Percentiles rank a stretch among this genome's conserved stretches.
These are phyloP conservation scores for Morpho deidamia DNA, from an alignment of 2,888 invertebrate species.

Conservation along the genomic window DNA sequence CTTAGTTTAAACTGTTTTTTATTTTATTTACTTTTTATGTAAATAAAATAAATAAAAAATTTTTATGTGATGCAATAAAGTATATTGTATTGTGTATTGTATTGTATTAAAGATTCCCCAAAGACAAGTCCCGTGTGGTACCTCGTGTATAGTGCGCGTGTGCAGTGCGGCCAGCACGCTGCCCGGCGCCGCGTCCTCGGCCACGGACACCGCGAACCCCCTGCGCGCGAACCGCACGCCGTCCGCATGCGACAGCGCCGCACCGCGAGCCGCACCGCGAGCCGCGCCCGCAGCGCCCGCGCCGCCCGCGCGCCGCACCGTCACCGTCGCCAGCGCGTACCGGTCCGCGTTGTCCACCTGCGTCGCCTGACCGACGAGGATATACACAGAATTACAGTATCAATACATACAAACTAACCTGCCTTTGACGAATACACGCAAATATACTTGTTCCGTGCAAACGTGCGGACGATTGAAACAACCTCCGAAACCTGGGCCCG, in stretches of 20 bases:
- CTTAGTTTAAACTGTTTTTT: too few species aligned
- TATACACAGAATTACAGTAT: neutral
- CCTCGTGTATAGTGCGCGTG: conserved; percentile 70
- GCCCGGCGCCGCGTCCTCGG: conserved; percentile 87
- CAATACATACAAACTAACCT: too few species aligned
- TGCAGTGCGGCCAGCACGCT: conserved; percentile 84
- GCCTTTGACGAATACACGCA: too few species aligned
- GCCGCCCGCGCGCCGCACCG: conserved; percentile 80
- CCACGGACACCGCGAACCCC: conserved; percentile 83
- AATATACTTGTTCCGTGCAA: too few species aligned
- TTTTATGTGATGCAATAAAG: too few species aligned
- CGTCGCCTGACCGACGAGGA: conserved; percentile 75
- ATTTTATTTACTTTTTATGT: too few species aligned
- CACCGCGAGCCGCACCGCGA: conserved; percentile 56
- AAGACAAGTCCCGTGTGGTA: neutral
- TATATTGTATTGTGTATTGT: too few species aligned
- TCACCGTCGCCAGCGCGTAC: conserved; percentile 90
- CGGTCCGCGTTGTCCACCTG: conserved; percentile 92
- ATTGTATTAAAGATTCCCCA: too few species aligned
- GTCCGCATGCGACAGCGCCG: conserved; percentile 34
- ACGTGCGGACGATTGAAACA: too few species aligned
- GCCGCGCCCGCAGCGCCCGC: conserved; percentile 58
- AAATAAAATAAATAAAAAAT: too few species aligned
- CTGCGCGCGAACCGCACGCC: conserved; percentile 84
- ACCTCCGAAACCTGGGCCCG: too few species aligned